Conservation (phyloP, 2,888 invertebrate genomes). For the Lithophane semibrunnea region DNA sequence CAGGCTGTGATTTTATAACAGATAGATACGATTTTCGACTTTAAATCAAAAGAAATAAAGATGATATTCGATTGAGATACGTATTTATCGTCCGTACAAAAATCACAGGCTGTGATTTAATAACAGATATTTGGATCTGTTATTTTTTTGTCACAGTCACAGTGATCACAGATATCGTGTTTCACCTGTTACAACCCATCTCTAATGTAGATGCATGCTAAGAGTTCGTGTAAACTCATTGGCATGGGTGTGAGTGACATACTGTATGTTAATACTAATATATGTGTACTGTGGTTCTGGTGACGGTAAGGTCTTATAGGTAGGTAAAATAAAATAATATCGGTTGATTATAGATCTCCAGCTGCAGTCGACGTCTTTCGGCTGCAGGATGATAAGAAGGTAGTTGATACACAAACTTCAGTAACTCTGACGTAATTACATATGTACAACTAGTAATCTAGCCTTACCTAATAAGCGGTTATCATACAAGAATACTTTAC, state of each 20-base stretch:
- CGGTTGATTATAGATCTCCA: background rate
- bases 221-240: background rate
- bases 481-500: constrained; percentile 4
- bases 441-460: background rate
- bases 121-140: too few species aligned
- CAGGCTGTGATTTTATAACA: too few species aligned
- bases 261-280: too few species aligned
- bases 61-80: too few species aligned
- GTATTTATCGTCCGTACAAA: too few species aligned
- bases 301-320: background rate
- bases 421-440: constrained; percentile 1
- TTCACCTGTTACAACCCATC: too few species aligned
- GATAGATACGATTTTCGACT: too few species aligned
- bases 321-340: background rate
- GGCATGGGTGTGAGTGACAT: background rate
- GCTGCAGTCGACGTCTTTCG: background rate
- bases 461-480: background rate
- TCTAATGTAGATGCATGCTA: background rate
- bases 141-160: too few species aligned
- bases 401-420: background rate
- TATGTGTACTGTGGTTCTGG: background rate
- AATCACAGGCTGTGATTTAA: too few species aligned
- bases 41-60: too few species aligned
- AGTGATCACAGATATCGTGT: too few species aligned
- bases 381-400: background rate